Conservation (phyloP, 2,888 invertebrate species). For the Harmothoe impar region DNA sequence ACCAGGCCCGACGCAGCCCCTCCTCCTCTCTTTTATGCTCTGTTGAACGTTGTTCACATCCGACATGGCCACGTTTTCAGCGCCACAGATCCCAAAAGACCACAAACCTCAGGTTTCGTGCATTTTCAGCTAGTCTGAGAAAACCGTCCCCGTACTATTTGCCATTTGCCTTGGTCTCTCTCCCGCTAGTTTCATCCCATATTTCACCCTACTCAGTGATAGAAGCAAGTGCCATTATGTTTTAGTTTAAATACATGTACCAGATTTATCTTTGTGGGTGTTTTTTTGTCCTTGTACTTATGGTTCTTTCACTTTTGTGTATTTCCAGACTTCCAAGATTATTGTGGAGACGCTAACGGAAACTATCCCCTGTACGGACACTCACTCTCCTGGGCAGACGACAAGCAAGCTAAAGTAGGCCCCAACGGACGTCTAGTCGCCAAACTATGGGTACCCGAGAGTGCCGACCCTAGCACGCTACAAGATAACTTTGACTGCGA, state of each 20-base stretch:
- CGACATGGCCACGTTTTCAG: background rate
- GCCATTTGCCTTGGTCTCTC: background rate
- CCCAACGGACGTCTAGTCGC: conserved; percentile 92
- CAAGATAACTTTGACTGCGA: conserved; percentile 40
- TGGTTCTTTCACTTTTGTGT: conserved; percentile 14
- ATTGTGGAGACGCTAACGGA: conserved; percentile 30
- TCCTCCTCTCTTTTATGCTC: background rate
- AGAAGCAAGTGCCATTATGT: no score
- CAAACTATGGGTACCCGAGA: conserved; percentile 92
- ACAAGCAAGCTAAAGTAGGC: conserved; percentile 85
- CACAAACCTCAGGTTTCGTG: background rate
- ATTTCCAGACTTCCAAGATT: conserved; percentile 45
- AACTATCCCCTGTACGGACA: conserved; percentile 80
- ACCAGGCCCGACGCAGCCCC: background rate
- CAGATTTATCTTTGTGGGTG: background rate
- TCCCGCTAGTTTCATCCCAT: background rate
- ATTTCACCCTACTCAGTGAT: no score
- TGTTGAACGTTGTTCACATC: background rate
- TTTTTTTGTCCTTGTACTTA: conserved; percentile 12
- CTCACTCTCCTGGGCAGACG: conserved; percentile 94
- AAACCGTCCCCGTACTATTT: background rate
- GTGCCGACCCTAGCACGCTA: conserved; percentile 66
- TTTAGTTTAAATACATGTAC: background rate
- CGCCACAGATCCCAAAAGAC: background rate
- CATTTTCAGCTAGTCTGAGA: background rate